Evolutionary conservation across 1,140 invertebrate species (phyloP).

Genomic region (Oncopeltus fasciatus): DNA sequence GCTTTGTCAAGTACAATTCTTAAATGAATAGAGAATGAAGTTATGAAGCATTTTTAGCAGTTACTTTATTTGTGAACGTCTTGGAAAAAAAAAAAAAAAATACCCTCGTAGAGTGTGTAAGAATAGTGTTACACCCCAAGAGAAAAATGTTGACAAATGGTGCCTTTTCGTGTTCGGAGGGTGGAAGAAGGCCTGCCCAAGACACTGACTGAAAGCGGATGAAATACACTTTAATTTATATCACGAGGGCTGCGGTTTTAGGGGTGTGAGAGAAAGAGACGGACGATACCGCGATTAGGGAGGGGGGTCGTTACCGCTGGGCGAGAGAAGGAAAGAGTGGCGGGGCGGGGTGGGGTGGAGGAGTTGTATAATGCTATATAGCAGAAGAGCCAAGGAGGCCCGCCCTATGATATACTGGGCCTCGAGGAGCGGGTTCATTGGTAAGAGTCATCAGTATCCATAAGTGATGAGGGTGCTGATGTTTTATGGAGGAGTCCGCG

Average conservation of each 20-base stretch:
- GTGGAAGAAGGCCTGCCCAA: not conserved
- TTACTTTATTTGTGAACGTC: no score
- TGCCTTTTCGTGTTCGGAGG: no score
- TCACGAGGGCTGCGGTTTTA: not conserved
- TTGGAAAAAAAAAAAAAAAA: no score
- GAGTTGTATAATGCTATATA: slow-evolving; percentile 4
- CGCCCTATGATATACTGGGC: slow-evolving; percentile 16
- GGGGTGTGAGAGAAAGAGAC: no score
- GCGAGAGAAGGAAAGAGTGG: not conserved
- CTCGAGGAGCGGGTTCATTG: slow-evolving; percentile 20
- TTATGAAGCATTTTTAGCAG: no score
- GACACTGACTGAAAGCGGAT: not conserved
- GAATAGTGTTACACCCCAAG: no score
- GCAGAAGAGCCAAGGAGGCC: no score
- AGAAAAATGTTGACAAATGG: not conserved
- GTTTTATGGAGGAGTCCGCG: slow-evolving; percentile 22
- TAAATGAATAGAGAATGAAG: no score
- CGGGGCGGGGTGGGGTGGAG: not conserved
- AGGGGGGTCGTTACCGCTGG: not conserved
- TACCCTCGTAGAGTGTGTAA: not conserved
- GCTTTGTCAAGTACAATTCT: no score
- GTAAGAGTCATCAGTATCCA: slow-evolving; percentile 24
- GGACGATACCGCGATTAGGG: slow-evolving; percentile 1
- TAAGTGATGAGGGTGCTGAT: slow-evolving; percentile 24
- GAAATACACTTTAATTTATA: not conserved